Percentiles rank a stretch among this genome's conserved stretches.
Evolutionary conservation across 2,113 vertebrate species (phyloP).

Genomic region (Sinosuthora webbiana): DNA sequence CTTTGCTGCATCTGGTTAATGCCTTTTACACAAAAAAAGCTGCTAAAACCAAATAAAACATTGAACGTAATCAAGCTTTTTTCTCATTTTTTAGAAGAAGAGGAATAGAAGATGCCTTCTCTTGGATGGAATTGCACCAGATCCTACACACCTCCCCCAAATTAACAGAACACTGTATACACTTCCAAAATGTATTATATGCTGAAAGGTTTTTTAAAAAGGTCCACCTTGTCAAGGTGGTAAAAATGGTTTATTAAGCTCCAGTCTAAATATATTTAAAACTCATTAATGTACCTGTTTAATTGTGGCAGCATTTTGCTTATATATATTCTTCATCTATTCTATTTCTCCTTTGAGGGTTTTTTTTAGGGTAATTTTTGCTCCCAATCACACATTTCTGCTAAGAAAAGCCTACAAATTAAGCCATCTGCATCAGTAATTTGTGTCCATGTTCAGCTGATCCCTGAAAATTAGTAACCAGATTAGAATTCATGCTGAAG

Average conservation of each 20-base stretch:
- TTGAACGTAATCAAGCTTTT: background rate
- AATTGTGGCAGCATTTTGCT: background rate
- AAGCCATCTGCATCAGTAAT: background rate
- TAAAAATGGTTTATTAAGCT: background rate
- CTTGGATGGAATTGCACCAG: background rate
- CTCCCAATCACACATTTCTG: background rate
- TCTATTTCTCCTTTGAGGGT: background rate
- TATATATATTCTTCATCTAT: background rate
- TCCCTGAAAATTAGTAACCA: background rate
- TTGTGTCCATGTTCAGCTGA: background rate
- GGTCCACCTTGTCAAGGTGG: background rate
- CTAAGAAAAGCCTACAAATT: background rate
- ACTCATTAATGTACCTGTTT: background rate
- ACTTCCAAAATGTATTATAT: background rate
- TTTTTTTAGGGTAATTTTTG: background rate
- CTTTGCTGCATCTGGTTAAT: background rate
- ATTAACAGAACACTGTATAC: background rate
- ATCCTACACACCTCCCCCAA: background rate
- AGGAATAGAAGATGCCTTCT: background rate
- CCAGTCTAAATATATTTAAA: background rate
- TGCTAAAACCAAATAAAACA: background rate
- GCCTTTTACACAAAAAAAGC: background rate
- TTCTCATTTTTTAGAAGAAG: background rate
- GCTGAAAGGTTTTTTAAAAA: background rate
- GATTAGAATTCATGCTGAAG: background rate